A percentile compares a stretch with the other conserved stretches of the same genome.
Evolutionary conservation across 1,140 invertebrate genomes (phyloP).

Genomic region (Dysdera silvatica): DNA sequence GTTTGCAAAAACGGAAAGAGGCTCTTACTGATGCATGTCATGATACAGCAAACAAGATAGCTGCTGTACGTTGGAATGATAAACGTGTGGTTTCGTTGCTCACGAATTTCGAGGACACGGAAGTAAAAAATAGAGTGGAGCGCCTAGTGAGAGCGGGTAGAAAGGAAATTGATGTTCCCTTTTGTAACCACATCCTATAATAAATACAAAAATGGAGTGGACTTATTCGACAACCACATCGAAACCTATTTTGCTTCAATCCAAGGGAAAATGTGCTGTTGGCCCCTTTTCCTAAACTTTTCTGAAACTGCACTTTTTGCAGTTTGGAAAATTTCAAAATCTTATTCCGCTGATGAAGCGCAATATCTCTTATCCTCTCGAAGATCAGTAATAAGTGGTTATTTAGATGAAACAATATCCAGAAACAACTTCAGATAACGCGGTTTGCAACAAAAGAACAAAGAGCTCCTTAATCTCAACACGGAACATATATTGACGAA

Average conservation of each 20-base stretch:
- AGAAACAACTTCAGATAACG: neutral
- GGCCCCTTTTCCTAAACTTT: neutral
- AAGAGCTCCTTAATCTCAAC: neutral
- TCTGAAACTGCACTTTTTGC: no score
- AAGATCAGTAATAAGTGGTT: neutral
- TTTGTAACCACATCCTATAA: neutral
- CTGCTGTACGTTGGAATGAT: neutral
- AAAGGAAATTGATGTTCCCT: neutral
- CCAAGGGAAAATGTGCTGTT: neutral
- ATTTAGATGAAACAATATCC: neutral
- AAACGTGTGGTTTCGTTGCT: constrained; percentile 3
- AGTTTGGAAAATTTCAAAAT: neutral
- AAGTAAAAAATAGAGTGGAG: neutral
- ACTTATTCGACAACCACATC: neutral
- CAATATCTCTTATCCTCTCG: neutral
- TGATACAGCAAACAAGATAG: neutral
- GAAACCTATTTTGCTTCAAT: neutral
- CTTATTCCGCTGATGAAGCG: neutral
- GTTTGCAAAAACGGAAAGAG: no score
- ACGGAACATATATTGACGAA: neutral
- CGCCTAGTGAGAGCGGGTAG: neutral
- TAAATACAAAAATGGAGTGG: neutral
- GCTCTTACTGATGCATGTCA: no score
- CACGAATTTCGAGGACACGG: neutral
- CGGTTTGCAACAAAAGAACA: neutral